Base-by-base conservation (phyloP, 2,888 invertebrate genomes). In the Ormyrus thymus region DNA sequence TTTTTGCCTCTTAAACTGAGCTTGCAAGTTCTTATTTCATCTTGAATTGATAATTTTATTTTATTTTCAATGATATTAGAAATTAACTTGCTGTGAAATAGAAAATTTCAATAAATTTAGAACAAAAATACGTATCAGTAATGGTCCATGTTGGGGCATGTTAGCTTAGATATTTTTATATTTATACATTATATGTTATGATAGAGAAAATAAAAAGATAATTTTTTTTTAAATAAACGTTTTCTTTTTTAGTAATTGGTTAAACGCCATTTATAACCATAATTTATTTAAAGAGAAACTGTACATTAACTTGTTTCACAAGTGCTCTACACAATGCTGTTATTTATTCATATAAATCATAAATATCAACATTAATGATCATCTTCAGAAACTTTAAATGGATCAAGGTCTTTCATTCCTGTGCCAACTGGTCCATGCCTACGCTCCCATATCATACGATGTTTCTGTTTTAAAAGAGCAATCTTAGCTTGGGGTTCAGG, bases 391-490 rank as follows among this genome's bases (percentile, higher is more conserved):
- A 78, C 59, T 79, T 82, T 68, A 13, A 68, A 50, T 43, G 43
- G 8, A 10, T 78, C 70, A 82, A 69, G 85, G 81, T 82, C 82
- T 83, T 92, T 93, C 92, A 92, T 93, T 79, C 94, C 95, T 78
- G 91, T 90, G 81, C 95, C 95, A 65, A 95, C 93, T 11, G 94
- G 93, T 7, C 97, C 97, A 85, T 99, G 94, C 82, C 98, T 94
- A 88, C 97, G 94, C 91, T 99, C 98, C 98, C 98, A 99, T 85
- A 98, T 92, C 93, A 99, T 92, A 83, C 99, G 95, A 91, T 99
- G 99, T 90, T 99, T 99, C 90, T 99, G 99, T 91, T 99, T 99
- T 97, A 98, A 97, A 88, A 94, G 98, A 0, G 95, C 95, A 78
- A 92, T 92, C 84, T 92, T 92, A 7, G 95, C 96, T 88, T 94